These are phyloP conservation scores for Sarcophaga subvicina DNA, from an alignment of 2,888 invertebrate genomes.

Conservation along the genomic window DNA sequence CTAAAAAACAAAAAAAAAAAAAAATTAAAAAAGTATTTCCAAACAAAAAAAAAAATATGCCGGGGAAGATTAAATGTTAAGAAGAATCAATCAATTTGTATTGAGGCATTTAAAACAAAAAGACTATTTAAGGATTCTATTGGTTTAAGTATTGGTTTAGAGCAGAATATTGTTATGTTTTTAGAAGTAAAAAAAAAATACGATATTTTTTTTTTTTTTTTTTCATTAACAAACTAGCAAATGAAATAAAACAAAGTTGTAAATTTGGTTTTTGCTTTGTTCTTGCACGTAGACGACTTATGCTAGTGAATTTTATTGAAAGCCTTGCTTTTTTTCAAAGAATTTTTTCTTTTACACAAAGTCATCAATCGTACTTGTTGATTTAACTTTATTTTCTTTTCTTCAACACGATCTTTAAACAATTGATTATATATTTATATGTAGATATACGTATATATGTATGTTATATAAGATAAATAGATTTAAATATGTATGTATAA, in stretches of 20 bases:
- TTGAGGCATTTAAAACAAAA: no score
- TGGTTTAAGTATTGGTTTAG: no score
- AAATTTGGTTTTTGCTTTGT: slow-evolving; percentile 50
- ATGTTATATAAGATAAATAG: slow-evolving; percentile 27
- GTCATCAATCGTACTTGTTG: slow-evolving; percentile 46
- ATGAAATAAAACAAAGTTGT: slow-evolving; percentile 71
- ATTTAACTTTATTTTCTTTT: slow-evolving; percentile 8
- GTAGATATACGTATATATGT: neutral
- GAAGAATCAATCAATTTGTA: no score
- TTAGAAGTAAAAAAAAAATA: no score
- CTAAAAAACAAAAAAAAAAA: no score
- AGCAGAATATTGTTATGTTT: no score
- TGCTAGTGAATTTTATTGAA: slow-evolving; percentile 61
- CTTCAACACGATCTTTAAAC: slow-evolving; percentile 14
- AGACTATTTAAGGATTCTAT: no score
- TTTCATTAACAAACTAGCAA: neutral
- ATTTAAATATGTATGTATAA: slow-evolving; percentile 15
- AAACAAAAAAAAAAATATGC: no score
- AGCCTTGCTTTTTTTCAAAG: slow-evolving; percentile 57
- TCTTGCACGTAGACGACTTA: slow-evolving; percentile 74
- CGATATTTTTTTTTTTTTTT: no score
- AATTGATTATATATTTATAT: slow-evolving; percentile 43
- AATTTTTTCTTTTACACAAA: slow-evolving; percentile 55
- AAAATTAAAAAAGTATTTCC: no score
- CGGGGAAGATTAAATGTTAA: no score